These are phyloP conservation scores for Baccha elongata DNA, from an alignment of 2,888 invertebrate species.

Conservation along the genomic window DNA sequence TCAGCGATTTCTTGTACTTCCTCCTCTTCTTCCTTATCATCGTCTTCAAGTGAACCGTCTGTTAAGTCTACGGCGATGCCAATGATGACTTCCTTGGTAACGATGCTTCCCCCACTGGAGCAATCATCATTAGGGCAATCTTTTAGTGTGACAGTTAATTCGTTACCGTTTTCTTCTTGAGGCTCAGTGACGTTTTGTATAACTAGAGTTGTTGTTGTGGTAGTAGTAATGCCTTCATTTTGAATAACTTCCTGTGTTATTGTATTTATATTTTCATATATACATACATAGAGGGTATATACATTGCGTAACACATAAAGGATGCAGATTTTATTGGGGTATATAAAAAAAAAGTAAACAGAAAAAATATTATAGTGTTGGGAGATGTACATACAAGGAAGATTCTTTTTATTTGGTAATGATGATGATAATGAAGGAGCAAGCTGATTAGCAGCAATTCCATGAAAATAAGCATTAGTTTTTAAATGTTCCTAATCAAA, in stretches of 20 bases:
- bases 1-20: constrained; percentile 50
- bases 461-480: too few relatives aligned
- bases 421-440: too few relatives aligned
- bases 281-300: neutral
- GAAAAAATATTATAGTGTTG: constrained; percentile 21
- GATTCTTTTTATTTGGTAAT: too few relatives aligned
- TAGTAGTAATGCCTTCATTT: constrained; percentile 49
- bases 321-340: constrained; percentile 13
- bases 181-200: constrained; percentile 13
- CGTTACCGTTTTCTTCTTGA: constrained; percentile 29
- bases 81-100: constrained; percentile 20
- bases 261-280: constrained; percentile 17
- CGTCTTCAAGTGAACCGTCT: constrained; percentile 3
- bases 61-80: neutral
- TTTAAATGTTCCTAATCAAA: too few relatives aligned
- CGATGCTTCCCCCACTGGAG: constrained; percentile 1
- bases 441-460: too few relatives aligned
- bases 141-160: constrained; percentile 30
- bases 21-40: constrained; percentile 10
- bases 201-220: constrained; percentile 36
- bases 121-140: constrained; percentile 49
- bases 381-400: neutral
- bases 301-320: constrained; percentile 31
- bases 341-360: constrained; percentile 27
- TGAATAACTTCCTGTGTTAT: constrained; percentile 51